Percentiles rank a stretch among this genome's conserved stretches.
These are phyloP conservation scores for Spialia ferax DNA, from an alignment of 2,888 invertebrate species.

Conservation along the genomic window DNA sequence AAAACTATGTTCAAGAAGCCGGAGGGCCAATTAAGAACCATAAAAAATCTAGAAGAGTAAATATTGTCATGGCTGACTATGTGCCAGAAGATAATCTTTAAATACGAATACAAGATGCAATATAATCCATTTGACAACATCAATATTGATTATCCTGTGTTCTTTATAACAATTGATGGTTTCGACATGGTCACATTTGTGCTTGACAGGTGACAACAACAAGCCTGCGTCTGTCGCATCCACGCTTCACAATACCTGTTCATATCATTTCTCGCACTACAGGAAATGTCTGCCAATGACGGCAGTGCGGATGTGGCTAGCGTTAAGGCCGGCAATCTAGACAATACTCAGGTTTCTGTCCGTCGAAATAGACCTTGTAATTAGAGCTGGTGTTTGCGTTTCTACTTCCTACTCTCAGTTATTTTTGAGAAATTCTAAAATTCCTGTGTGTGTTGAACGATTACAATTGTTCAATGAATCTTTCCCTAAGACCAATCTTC, in stretches of 20 bases:
- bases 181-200: not conserved
- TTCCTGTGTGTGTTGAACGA: too few species aligned
- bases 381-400: not conserved
- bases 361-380: constrained; percentile 1
- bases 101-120: too few species aligned
- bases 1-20: too few species aligned
- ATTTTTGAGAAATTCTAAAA: not conserved
- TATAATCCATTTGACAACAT: not conserved
- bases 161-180: not conserved
- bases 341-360: constrained; percentile 10
- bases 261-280: constrained; percentile 18
- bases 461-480: not conserved
- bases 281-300: constrained; percentile 21
- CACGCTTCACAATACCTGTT: constrained; percentile 20
- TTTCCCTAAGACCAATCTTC: not conserved
- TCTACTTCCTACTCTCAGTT: not conserved
- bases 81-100: too few species aligned
- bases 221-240: constrained; percentile 10
- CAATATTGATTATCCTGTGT: not conserved
- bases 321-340: not conserved
- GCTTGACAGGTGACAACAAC: not conserved
- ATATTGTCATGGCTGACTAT: too few species aligned
- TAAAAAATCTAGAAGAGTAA: too few species aligned
- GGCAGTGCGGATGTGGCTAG: constrained; percentile 16
- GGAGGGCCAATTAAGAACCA: too few species aligned